Conservation (phyloP, 1,140 invertebrate species). For the Hycleus cichorii region DNA sequence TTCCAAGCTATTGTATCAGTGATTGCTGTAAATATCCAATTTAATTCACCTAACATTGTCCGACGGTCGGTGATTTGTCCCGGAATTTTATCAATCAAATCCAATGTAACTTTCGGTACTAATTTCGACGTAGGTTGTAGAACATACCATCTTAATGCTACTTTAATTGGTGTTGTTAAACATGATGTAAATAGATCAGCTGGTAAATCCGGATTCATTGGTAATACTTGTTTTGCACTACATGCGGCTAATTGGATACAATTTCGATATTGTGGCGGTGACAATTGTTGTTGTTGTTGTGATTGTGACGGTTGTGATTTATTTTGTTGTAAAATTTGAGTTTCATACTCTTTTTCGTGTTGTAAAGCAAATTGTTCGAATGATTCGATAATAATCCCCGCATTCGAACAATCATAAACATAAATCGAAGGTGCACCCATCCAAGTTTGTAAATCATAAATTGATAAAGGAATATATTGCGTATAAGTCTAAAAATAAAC, state of each 20-base stretch:
- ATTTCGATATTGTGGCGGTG: conserved; percentile 64
- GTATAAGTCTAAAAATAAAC: conserved; percentile 71
- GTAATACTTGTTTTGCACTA: conserved; percentile 81
- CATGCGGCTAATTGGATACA: conserved; percentile 97
- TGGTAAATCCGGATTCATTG: conserved; percentile 97
- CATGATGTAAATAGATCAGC: conserved; percentile 98
- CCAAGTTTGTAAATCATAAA: conserved; percentile 98
- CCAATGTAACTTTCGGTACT: conserved; percentile 70
- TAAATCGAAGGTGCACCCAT: conserved; percentile 98
- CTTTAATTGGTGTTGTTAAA: conserved; percentile 96
- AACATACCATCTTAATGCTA: conserved; percentile 91
- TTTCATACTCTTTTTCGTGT: conserved; percentile 78
- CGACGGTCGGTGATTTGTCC: conserved; percentile 90
- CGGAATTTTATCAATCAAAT: conserved; percentile 90
- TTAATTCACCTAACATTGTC: conserved; percentile 96
- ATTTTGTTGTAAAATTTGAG: not conserved
- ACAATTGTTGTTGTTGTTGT: not conserved
- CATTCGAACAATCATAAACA: conserved; percentile 98
- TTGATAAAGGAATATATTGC: conserved; percentile 97
- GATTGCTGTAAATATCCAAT: conserved; percentile 99
- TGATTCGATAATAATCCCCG: conserved; percentile 89
- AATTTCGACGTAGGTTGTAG: conserved; percentile 72
- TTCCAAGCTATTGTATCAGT: conserved; percentile 99
- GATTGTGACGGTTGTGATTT: conserved; percentile 18
- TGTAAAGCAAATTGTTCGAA: conserved; percentile 89